These are phyloP conservation scores for Pollachius pollachius DNA, from an alignment of 2,113 vertebrate species.

Conservation along the genomic window DNA sequence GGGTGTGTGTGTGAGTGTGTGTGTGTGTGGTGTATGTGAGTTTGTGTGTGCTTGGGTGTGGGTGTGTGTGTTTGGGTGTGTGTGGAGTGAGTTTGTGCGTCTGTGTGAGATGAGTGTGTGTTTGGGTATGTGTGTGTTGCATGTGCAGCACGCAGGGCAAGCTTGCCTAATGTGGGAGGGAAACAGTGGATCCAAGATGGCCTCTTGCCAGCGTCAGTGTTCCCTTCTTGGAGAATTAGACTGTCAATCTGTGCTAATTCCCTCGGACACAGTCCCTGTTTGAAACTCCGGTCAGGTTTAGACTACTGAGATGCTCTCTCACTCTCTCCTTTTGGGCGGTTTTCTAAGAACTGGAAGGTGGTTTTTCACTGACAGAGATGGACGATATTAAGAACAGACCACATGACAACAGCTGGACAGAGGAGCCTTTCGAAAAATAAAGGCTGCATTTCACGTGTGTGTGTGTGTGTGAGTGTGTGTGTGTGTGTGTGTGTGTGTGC, in stretches of 20 bases:
- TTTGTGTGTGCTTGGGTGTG: no score
- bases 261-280: conserved; percentile 36
- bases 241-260: conserved; percentile 50
- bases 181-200: conserved; percentile 55
- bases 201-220: conserved; percentile 46
- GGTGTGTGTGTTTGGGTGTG: no score
- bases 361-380: no score
- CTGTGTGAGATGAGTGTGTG: no score
- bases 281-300: conserved; percentile 38
- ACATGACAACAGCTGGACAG: no score
- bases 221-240: conserved; percentile 53
- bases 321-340: no score
- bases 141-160: conserved; percentile 11
- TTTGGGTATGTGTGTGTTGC: conserved; percentile 7
- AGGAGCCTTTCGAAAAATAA: no score
- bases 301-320: conserved; percentile 24
- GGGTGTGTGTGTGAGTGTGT: no score
- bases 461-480: conserved; percentile 9
- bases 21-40: no score
- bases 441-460: conserved; percentile 24
- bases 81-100: no score
- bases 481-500: neutral
- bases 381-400: no score
- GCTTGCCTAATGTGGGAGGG: conserved; percentile 59
- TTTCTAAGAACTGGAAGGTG: no score